Evolutionary conservation across 2,888 invertebrate species (phyloP).

Genomic region (Cheilosia pagana): DNA sequence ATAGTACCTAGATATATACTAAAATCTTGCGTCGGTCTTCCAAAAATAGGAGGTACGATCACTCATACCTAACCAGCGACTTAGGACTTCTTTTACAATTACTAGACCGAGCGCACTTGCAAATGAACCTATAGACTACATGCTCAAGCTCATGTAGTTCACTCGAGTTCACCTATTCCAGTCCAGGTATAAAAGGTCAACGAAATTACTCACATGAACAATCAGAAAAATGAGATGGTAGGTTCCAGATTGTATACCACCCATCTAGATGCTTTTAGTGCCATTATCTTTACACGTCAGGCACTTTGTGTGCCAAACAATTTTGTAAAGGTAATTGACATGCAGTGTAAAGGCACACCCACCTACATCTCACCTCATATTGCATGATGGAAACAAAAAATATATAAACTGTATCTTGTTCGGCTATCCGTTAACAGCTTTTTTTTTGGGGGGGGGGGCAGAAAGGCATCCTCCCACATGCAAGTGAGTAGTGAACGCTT

Average conservation of each 20-base stretch:
- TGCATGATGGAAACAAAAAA: slow-evolving; percentile 14
- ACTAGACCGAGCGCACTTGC: background rate
- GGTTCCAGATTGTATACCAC: background rate
- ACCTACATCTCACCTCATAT: slow-evolving; percentile 19
- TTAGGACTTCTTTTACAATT: no score
- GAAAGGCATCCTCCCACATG: slow-evolving; percentile 37
- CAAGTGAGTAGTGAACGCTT: slow-evolving; percentile 27
- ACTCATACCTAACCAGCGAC: no score
- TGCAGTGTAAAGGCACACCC: slow-evolving; percentile 46
- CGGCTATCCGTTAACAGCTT: slow-evolving; percentile 51
- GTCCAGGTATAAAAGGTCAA: background rate
- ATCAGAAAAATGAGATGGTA: background rate
- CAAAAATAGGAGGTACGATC: no score
- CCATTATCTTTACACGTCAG: slow-evolving; percentile 26
- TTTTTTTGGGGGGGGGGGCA: slow-evolving; percentile 3
- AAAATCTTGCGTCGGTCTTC: no score
- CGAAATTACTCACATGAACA: background rate
- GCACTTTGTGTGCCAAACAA: slow-evolving; percentile 42
- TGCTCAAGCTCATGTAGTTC: background rate
- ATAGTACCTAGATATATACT: no score
- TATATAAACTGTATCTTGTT: background rate
- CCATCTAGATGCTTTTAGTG: slow-evolving; percentile 3
- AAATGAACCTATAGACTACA: background rate
- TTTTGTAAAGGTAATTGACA: slow-evolving; percentile 67
- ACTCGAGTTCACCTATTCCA: background rate